phyloP scores from a whole-genome alignment of 1,140 invertebrate species.

The Caerostris darwini region DNA sequence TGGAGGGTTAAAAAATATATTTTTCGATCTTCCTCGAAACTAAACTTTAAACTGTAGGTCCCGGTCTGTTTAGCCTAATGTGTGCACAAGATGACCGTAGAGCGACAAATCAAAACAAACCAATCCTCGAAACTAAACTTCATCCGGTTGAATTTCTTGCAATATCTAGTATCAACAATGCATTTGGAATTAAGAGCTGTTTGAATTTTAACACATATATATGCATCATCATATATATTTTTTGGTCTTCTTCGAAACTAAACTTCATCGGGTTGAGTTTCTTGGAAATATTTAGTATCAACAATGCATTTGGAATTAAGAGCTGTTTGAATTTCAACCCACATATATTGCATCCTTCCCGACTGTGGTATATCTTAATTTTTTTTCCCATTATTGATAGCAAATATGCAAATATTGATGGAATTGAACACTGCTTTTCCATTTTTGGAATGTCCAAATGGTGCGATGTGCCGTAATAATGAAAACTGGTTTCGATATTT shows the following conservation, averaged over 20 bases:
- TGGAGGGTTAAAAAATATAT: too few species aligned
- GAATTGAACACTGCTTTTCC: too few species aligned
- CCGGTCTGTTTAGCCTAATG: too few species aligned
- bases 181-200: neutral
- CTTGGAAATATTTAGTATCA: neutral
- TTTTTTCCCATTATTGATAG: too few species aligned
- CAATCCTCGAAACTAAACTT: neutral
- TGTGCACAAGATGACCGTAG: too few species aligned
- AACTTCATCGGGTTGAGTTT: neutral
- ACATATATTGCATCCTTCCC: neutral
- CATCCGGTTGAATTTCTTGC: neutral
- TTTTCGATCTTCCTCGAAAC: too few species aligned
- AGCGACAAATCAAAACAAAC: too few species aligned
- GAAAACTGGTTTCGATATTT: too few species aligned
- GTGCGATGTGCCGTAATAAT: too few species aligned
- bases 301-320: neutral
- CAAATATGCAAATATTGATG: too few species aligned
- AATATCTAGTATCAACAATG: neutral
- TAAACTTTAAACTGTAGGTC: neutral
- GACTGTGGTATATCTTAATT: neutral
- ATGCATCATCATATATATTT: neutral
- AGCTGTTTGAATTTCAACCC: neutral
- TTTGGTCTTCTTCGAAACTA: too few species aligned
- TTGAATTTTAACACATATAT: neutral
- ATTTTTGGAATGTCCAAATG: too few species aligned